These are phyloP conservation scores for Leucophenga montana DNA, from an alignment of 2,888 invertebrate genomes.

Conservation along the genomic window DNA sequence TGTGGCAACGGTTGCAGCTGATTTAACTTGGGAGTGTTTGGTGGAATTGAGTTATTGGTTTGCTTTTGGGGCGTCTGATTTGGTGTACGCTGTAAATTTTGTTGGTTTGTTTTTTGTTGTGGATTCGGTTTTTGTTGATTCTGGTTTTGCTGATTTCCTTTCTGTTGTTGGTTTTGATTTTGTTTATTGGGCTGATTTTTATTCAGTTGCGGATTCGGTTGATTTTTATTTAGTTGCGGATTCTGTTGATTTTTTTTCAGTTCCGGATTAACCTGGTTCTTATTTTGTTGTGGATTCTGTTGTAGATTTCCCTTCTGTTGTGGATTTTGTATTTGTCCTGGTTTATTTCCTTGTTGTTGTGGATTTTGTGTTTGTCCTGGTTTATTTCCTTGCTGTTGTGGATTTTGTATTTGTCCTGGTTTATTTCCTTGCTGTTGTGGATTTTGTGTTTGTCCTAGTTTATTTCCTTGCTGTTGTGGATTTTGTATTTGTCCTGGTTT, in stretches of 20 bases:
- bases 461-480: background rate
- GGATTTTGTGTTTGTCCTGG: no score
- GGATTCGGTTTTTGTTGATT: constrained; percentile 11
- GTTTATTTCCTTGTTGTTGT: no score
- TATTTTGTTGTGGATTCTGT: background rate
- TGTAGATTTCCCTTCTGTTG: no score
- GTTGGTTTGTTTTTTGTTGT: constrained; percentile 9
- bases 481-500: background rate
- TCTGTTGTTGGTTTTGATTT: constrained; percentile 13
- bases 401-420: no score
- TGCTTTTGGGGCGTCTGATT: background rate
- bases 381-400: no score
- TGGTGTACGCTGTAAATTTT: background rate
- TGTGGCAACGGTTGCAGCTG: constrained; percentile 10
- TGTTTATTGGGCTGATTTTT: background rate
- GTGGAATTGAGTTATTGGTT: background rate
- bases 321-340: no score
- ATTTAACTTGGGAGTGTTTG: background rate
- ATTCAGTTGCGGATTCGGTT: background rate
- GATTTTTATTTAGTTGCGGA: background rate
- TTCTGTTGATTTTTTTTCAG: background rate
- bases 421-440: no score
- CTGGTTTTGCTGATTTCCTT: constrained; percentile 9
- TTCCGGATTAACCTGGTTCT: background rate
- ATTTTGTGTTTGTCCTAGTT: no score